Base-by-base conservation (phyloP, 2,888 invertebrate genomes). In the Dolomedes plantarius region DNA sequence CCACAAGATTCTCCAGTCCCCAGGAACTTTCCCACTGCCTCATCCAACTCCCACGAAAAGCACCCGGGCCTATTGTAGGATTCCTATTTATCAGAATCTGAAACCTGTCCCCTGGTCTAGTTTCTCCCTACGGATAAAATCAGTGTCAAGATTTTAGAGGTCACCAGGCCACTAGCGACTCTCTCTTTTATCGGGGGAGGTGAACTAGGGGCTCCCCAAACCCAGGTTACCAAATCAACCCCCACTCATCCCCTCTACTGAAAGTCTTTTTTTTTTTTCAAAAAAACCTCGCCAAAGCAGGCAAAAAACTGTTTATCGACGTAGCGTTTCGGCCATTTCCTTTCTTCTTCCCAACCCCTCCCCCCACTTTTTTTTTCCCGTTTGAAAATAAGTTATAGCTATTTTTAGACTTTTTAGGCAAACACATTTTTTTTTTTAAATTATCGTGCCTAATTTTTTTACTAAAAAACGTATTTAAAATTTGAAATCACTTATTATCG, bases 161-260 rank as follows among this genome's bases (percentile, higher is more conserved):
- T 83, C 77, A 83, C 83, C 73, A 73, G 83, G 83, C 77, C 77
- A 83, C 65, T 83, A 46, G 77, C 73, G 65, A 83, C 36, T 67
- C 50, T 19, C 67, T 32, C 67, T 67, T 36, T 5, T 67, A 65
- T 29, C 16, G 32, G n/a, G 67, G 67, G 67, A 19, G n/a, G 19
- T 31, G 29, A 16, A 16, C 7, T 56, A 23, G 56, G 56, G 56
- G 13, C 46, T 6, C 16, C 16, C 9, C 36, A 7, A 11, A 16
- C 16, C 56, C 23, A 23, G 67, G 67, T 67, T 67, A 32, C 67
- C 32, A 32, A 27, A 28, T 27, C 19, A 13, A 27, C 28, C 62
- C 62, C 36, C 36, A n/a, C n/a, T 36, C 2, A 56, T 5, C 23
- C 56, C 56, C 23, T 16, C 16, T 16, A 7, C 16, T 46, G 2